Base-by-base conservation (phyloP, 2,113 vertebrate genomes). In the Toxostoma redivivum region DNA sequence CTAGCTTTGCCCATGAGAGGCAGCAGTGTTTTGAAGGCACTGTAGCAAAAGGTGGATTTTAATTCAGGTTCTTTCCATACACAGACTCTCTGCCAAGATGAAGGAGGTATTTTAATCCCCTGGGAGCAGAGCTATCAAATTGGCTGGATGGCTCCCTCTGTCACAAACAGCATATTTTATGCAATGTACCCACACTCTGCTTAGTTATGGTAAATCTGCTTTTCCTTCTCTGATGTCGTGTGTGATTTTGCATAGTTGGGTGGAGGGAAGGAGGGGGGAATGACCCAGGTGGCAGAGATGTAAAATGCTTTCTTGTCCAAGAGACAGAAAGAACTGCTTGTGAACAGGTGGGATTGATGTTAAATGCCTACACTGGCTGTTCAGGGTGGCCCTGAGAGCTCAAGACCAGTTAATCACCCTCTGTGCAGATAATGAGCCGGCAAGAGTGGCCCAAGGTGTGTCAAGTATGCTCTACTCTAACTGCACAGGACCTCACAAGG, bases 141-240 rank as follows among this genome's bases (percentile, higher is more conserved):
- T 86, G 71, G 15, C 50, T 94, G 79, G 82, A 88, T 92, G 82
- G 40, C 28, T 93, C 47, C 27, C 60, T 94, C 79, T 88, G 60
- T 86, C 90, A 94, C 44, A 95, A 95, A 82, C 82, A 86, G 81
- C 47, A 56, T 93, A 67, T 83, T 93, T 95, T 93, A 95, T 90
- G 67, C 79, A 80, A 48, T 40, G 24, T 66, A 78, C n/a, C 71
- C 64, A 81, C n/a, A 62, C 20, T 86, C 74, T 70, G 54, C 71
- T 88, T n/a, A 37, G 64, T 66, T 88, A 60, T 58, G 44, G 74
- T 71, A 90, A 93, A 96, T 83, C 54, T 62, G 15, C 38, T 90
- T 82, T 94, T 86, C 44, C 35, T 86, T 60, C 71, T 64, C 56
- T 56, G 51, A 48, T 65, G 17, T 12, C 50, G 27, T 54, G 28